These are phyloP conservation scores for Fundulus diaphanus DNA, from an alignment of 2,797 vertebrate species.

Conservation along the genomic window DNA sequence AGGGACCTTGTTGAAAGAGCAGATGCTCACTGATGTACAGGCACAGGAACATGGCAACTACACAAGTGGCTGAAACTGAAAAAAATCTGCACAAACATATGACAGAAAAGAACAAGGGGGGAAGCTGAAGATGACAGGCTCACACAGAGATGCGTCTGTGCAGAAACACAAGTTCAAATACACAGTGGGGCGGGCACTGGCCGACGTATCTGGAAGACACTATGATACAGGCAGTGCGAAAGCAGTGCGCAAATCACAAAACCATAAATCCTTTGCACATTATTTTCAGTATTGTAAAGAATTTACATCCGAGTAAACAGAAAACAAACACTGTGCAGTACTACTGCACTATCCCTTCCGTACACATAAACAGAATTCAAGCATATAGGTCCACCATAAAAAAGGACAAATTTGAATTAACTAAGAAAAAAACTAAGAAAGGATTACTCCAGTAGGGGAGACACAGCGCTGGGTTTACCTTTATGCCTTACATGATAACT, in stretches of 20 bases:
- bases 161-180: slow-evolving; percentile 32
- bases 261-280: background rate
- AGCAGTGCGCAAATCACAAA: background rate
- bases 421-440: slow-evolving; percentile 30
- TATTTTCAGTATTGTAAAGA: background rate
- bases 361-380: slow-evolving; percentile 8
- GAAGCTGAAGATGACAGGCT: slow-evolving; percentile 55
- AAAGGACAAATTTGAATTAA: slow-evolving; percentile 22
- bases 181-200: slow-evolving; percentile 41
- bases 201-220: slow-evolving; percentile 14
- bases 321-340: no score
- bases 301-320: no score
- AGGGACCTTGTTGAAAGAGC: slow-evolving; percentile 81
- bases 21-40: slow-evolving; percentile 82
- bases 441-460: slow-evolving; percentile 18
- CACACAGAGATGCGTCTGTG: slow-evolving; percentile 49
- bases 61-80: slow-evolving; percentile 74
- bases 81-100: slow-evolving; percentile 69
- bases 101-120: slow-evolving; percentile 63
- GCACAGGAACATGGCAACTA: slow-evolving; percentile 77
- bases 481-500: background rate
- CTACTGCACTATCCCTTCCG: background rate
- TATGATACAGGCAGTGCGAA: background rate
- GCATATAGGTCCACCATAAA: background rate
- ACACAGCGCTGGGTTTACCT: background rate